Evolutionary conservation across 2,113 vertebrate genomes (phyloP).

Genomic region (Heterotis niloticus): DNA sequence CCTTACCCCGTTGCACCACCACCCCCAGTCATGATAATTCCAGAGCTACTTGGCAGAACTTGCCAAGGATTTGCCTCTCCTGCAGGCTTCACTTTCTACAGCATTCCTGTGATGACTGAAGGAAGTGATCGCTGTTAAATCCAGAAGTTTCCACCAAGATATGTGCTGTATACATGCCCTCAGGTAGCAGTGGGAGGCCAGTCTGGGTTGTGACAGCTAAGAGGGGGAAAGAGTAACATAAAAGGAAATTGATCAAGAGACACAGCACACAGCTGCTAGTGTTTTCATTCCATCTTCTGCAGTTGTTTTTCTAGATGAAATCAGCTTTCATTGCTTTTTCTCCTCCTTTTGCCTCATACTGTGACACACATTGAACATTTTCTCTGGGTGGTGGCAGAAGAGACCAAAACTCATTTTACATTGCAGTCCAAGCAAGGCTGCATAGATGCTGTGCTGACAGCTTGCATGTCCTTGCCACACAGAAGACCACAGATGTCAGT

Average conservation of each 20-base stretch:
- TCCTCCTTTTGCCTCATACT: not conserved
- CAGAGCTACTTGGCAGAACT: constrained; percentile 55
- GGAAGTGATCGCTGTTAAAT: constrained; percentile 51
- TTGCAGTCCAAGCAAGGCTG: not conserved
- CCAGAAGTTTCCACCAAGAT: constrained; percentile 42
- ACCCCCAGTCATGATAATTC: constrained; percentile 43
- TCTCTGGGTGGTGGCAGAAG: not conserved
- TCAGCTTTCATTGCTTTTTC: constrained; percentile 11
- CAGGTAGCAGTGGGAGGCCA: constrained; percentile 19
- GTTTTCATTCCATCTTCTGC: constrained; percentile 1
- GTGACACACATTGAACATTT: not conserved
- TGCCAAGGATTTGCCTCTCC: constrained; percentile 50
- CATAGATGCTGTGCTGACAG: no score
- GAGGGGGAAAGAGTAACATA: not conserved
- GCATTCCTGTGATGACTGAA: constrained; percentile 55
- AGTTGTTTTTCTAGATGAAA: not conserved
- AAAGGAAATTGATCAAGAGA: not conserved
- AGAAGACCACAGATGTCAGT: no score
- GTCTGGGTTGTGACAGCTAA: constrained; percentile 22
- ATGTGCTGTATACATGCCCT: constrained; percentile 24
- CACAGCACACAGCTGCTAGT: not conserved
- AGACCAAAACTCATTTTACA: not conserved
- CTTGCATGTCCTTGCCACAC: no score
- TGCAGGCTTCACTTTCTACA: constrained; percentile 59
- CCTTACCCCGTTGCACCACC: not conserved